phyloP scores from a whole-genome alignment of 2,113 vertebrate species.

The Gadus macrocephalus region DNA sequence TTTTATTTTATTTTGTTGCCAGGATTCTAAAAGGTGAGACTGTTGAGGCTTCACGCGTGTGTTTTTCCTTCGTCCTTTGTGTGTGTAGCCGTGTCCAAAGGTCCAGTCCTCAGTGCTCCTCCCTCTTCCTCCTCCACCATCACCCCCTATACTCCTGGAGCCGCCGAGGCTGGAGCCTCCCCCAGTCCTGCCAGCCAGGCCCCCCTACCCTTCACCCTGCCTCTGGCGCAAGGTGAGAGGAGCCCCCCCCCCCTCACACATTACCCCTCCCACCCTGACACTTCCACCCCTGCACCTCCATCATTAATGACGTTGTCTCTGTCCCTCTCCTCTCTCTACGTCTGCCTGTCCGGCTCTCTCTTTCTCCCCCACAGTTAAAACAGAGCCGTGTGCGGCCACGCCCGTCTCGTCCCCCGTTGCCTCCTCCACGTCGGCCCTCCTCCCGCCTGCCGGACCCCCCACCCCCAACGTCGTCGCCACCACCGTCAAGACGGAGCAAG shows the following conservation, averaged over 20 bases:
- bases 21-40: slow-evolving; percentile 8
- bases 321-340: not conserved
- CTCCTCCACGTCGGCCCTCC: slow-evolving; percentile 44
- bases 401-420: slow-evolving; percentile 31
- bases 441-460: slow-evolving; percentile 58
- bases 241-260: not conserved
- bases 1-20: no score
- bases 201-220: slow-evolving; percentile 59
- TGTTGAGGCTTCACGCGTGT: slow-evolving; percentile 36
- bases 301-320: not conserved
- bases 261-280: not conserved
- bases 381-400: slow-evolving; percentile 79
- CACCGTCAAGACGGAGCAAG: slow-evolving; percentile 88
- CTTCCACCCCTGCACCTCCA: not conserved
- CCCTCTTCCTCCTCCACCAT: slow-evolving; percentile 36
- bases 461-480: slow-evolving; percentile 57
- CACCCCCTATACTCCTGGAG: slow-evolving; percentile 25
- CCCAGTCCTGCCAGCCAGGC: slow-evolving; percentile 45
- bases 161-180: slow-evolving; percentile 52
- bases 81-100: slow-evolving; percentile 53
- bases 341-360: no score
- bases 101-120: slow-evolving; percentile 50
- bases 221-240: slow-evolving; percentile 66
- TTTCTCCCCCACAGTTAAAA: slow-evolving; percentile 80
- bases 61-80: slow-evolving; percentile 27